phyloP scores from a whole-genome alignment of 1,140 invertebrate genomes.

The Drosophila virilis region DNA sequence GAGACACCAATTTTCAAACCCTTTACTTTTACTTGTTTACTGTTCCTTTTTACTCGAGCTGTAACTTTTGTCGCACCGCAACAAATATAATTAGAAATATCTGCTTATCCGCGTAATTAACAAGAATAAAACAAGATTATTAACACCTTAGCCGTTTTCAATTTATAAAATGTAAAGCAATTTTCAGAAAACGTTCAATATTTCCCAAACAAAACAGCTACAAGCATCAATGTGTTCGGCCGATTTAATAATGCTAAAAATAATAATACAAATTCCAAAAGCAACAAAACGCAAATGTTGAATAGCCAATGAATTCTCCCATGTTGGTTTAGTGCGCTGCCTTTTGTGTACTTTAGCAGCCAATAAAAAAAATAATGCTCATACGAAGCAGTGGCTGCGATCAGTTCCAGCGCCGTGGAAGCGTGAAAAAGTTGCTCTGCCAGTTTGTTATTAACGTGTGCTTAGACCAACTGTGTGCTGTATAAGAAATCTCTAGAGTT shows the following conservation, averaged over 20 bases:
- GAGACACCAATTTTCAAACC: neutral
- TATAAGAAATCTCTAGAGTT: slow-evolving; percentile 43
- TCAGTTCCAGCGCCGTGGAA: slow-evolving; percentile 41
- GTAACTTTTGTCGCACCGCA: too few species aligned
- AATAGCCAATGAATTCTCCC: slow-evolving; percentile 53
- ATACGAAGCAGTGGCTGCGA: slow-evolving; percentile 63
- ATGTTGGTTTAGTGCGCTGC: slow-evolving; percentile 33
- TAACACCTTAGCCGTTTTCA: neutral
- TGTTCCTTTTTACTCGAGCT: too few species aligned
- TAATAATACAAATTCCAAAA: slow-evolving; percentile 50
- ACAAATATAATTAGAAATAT: too few species aligned
- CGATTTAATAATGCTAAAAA: slow-evolving; percentile 61
- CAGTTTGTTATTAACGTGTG: slow-evolving; percentile 73
- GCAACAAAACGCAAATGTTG: slow-evolving; percentile 43
- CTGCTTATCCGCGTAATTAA: too few species aligned
- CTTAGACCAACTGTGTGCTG: slow-evolving; percentile 62
- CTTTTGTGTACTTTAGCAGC: slow-evolving; percentile 75
- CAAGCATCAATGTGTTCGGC: slow-evolving; percentile 40
- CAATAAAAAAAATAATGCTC: slow-evolving; percentile 63
- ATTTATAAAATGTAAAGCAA: slow-evolving; percentile 6
- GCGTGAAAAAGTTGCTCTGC: slow-evolving; percentile 37
- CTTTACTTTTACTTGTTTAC: neutral
- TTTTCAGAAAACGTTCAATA: slow-evolving; percentile 25
- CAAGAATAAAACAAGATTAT: too few species aligned
- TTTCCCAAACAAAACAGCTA: slow-evolving; percentile 52